Conservation (phyloP, 2,888 invertebrate genomes). For the Ormyrus labotus region DNA sequence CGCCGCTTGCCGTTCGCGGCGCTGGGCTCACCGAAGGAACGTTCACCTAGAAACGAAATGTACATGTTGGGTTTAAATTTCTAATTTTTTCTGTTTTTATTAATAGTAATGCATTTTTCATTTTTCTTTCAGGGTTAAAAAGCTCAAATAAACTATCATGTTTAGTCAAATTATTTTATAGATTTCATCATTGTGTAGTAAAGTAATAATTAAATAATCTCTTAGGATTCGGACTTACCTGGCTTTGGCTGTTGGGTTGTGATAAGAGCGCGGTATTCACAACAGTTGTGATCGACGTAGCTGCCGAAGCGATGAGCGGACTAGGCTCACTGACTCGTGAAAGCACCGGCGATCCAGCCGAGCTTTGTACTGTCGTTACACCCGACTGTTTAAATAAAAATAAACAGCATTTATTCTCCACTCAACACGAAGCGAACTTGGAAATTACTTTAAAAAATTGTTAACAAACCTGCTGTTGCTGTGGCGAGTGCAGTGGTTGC, state of each 20-base stretch:
- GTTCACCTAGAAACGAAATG: conserved; percentile 54
- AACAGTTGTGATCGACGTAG: conserved; percentile 83
- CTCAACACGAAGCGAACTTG: too few relatives aligned
- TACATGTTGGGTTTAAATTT: too few relatives aligned
- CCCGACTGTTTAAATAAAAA: conserved; percentile 49
- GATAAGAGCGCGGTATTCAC: conserved; percentile 80
- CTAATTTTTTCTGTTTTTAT: too few relatives aligned
- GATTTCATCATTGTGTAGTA: too few relatives aligned
- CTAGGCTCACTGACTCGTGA: conserved; percentile 81
- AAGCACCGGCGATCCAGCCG: conserved; percentile 73
- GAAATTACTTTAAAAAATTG: background rate
- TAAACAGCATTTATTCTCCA: background rate
- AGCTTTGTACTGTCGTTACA: conserved; percentile 57
- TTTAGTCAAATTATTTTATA: too few relatives aligned
- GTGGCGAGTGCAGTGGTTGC: conserved; percentile 45
- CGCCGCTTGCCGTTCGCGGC: conserved; percentile 80
- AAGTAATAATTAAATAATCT: too few relatives aligned
- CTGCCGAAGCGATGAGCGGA: conserved; percentile 83
- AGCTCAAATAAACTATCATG: conserved; percentile 22
- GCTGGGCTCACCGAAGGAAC: conserved; percentile 74
- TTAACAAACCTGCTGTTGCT: conserved; percentile 46
- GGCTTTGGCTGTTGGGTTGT: conserved; percentile 67
- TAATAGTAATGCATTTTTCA: too few relatives aligned
- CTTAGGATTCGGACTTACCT: conserved; percentile 48
- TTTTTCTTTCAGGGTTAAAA: conserved; percentile 40